Evolutionary conservation across 37 sponge, comb jelly and placozoan species (phyloP), one percentile per base, ranked within the genome.

Genomic region (Oscarella lobularis): DNA sequence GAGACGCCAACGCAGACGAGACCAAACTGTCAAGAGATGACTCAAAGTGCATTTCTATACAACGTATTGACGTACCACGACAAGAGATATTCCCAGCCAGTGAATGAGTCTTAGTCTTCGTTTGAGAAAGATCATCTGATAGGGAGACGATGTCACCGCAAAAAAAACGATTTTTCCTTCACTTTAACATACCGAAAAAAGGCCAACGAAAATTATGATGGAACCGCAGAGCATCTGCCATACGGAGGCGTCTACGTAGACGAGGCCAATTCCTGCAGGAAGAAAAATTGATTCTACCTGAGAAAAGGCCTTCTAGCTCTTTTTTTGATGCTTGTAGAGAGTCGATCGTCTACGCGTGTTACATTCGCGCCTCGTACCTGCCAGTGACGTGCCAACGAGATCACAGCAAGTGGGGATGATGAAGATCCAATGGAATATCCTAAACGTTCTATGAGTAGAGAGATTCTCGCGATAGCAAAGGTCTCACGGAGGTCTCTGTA

Each of bases 281-380:
- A n/a, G n/a, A n/a, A n/a, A n/a, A n/a, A n/a, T n/a, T n/a, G n/a
- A n/a, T n/a, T n/a, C n/a, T n/a, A n/a, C n/a, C n/a, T n/a, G n/a
- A n/a, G n/a, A n/a, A n/a, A n/a, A n/a, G n/a, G n/a, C n/a, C n/a
- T n/a, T n/a, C n/a, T n/a, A n/a, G n/a, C n/a, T n/a, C n/a, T n/a
- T n/a, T n/a, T n/a, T n/a, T n/a, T n/a, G n/a, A n/a, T n/a, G n/a
- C n/a, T n/a, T n/a, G n/a, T n/a, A n/a, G n/a, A n/a, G n/a, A n/a
- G n/a, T n/a, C n/a, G n/a, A n/a, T n/a, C n/a, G n/a, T n/a, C n/a
- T n/a, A n/a, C n/a, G n/a, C n/a, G n/a, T n/a, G n/a, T n/a, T n/a
- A n/a, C n/a, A n/a, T n/a, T n/a, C n/a, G n/a, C n/a, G n/a, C 85
- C 92, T 84, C 38, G 60, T 20, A 36, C 79, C 79, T 39, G 79